These are phyloP conservation scores for Pholis gunnellus DNA, from an alignment of 2,113 vertebrate genomes.

Conservation along the genomic window DNA sequence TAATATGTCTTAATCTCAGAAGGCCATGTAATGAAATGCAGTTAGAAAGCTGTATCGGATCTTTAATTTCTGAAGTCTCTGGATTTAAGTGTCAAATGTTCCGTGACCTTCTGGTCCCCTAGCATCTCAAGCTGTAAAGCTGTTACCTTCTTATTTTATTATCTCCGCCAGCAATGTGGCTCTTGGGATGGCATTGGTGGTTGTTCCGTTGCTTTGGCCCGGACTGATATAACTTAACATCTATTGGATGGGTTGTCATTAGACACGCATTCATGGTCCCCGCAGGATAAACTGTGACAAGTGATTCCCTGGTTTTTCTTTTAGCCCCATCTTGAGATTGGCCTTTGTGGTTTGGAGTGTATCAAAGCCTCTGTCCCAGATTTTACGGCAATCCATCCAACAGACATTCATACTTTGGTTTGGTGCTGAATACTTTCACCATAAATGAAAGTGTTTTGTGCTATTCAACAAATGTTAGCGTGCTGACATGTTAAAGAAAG, in stretches of 20 bases:
- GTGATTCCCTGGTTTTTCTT: too few species aligned
- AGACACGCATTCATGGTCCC: background rate
- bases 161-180: background rate
- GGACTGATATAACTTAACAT: background rate
- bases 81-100: background rate
- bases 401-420: background rate
- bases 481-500: too few species aligned
- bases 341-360: too few species aligned
- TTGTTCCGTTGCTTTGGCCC: background rate
- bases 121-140: background rate
- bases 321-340: background rate
- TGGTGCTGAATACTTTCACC: background rate
- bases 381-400: too few species aligned
- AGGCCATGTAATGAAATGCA: constrained; percentile 3
- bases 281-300: too few species aligned
- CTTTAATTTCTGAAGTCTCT: background rate
- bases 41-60: background rate
- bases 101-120: background rate
- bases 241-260: background rate
- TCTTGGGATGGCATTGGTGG: background rate
- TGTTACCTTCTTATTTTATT: background rate
- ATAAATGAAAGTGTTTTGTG: background rate
- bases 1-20: constrained; percentile 27
- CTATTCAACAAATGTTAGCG: background rate
- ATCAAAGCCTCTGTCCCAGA: too few species aligned